Percentiles rank a stretch among this genome's conserved stretches.
Evolutionary conservation across 2,113 vertebrate genomes (phyloP).

Genomic region (Menidia beryllina): DNA sequence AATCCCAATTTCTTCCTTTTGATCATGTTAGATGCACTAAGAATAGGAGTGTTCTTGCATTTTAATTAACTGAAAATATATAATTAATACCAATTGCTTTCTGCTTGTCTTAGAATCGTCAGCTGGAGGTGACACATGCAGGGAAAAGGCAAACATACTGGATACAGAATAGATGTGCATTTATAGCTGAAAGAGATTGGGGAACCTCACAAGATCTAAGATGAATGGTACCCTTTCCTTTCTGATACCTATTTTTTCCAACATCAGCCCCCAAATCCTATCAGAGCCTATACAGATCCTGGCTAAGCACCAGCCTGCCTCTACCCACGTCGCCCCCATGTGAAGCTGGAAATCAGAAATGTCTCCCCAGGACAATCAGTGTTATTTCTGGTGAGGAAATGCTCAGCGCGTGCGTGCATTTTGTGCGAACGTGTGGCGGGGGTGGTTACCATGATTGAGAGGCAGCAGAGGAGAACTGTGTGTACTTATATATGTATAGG

Average conservation of each 20-base stretch:
- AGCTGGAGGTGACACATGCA: conserved; percentile 26
- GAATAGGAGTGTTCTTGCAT: conserved; percentile 26
- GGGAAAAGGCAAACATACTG: neutral
- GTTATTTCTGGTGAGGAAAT: conserved; percentile 56
- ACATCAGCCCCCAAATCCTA: conserved; percentile 52
- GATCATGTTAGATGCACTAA: conserved; percentile 46
- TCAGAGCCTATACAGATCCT: conserved; percentile 48
- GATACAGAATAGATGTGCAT: conserved; percentile 23
- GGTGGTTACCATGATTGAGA: conserved; percentile 35
- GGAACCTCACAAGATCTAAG: conserved; percentile 16
- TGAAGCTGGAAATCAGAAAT: conserved; percentile 47
- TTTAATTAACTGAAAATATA: conserved; percentile 22
- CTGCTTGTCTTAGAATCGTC: conserved; percentile 10
- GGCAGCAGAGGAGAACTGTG: conserved; percentile 32
- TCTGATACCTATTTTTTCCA: conserved; percentile 27
- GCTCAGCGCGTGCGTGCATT: conserved; percentile 27
- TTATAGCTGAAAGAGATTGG: conserved; percentile 6
- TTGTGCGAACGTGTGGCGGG: conserved; percentile 30
- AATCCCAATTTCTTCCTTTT: conserved; percentile 50
- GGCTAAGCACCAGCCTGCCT: conserved; percentile 37
- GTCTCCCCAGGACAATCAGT: conserved; percentile 58
- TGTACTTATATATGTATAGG: conserved; percentile 13
- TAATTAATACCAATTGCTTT: conserved; percentile 49
- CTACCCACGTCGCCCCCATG: conserved; percentile 26
- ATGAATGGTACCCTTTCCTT: conserved; percentile 24